Evolutionary conservation across 2,113 vertebrate genomes (phyloP).

Genomic region (Eurystomus gularis): DNA sequence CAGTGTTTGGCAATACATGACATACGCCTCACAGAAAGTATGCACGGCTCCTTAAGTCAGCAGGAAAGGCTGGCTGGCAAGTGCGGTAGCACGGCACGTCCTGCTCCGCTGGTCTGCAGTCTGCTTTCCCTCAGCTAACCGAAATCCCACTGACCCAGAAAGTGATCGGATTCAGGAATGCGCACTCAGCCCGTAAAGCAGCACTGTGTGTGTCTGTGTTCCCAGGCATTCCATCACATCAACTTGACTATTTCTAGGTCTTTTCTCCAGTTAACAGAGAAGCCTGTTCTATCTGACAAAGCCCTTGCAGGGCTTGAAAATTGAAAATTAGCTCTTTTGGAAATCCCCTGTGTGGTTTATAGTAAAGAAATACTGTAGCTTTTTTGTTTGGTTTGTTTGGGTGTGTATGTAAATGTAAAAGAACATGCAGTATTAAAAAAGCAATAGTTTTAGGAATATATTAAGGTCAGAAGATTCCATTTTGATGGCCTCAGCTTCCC

Average conservation of each 20-base stretch:
- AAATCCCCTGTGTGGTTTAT: background rate
- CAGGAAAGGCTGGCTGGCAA: background rate
- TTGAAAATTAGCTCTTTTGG: background rate
- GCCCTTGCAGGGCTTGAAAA: background rate
- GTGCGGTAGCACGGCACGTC: background rate
- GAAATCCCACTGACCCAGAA: background rate
- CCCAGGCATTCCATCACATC: background rate
- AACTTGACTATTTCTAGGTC: background rate
- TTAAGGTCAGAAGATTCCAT: background rate
- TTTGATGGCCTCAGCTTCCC: background rate
- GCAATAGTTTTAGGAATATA: background rate
- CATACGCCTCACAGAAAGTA: background rate
- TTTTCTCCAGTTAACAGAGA: background rate
- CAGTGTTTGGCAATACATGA: fast-evolving
- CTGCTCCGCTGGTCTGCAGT: background rate
- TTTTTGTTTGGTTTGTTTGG: background rate
- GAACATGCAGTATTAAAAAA: background rate
- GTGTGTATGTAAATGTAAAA: background rate
- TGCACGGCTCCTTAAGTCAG: background rate
- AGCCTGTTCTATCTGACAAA: background rate
- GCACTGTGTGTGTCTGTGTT: background rate
- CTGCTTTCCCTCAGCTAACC: background rate
- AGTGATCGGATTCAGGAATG: background rate
- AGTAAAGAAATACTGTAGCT: too few species aligned
- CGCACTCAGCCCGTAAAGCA: background rate